Evolutionary conservation across 2,888 invertebrate genomes (phyloP).

Genomic region (Thymelicus acteon): DNA sequence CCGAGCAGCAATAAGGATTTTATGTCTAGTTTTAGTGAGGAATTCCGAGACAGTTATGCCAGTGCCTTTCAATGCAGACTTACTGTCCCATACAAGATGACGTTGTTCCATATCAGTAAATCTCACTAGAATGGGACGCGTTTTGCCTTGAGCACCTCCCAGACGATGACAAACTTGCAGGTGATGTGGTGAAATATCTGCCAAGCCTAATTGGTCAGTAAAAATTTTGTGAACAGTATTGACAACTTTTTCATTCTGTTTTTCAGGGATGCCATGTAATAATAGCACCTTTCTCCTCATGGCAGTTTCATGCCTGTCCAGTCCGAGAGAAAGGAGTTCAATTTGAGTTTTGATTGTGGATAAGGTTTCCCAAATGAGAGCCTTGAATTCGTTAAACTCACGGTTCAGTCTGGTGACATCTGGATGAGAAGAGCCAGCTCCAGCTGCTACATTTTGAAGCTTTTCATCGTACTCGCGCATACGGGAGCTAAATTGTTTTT

Average conservation of each 20-base stretch:
- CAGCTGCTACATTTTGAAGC: background rate
- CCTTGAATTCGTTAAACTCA: background rate
- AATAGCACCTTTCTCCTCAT: background rate
- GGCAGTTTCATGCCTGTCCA: background rate
- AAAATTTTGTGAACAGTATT: background rate
- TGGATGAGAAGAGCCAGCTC: background rate
- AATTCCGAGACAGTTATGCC: background rate
- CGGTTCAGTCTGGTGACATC: background rate
- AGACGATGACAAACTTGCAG: background rate
- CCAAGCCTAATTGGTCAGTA: background rate
- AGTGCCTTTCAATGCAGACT: background rate
- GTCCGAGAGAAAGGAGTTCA: background rate
- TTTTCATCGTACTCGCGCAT: slow-evolving; percentile 9
- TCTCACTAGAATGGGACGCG: background rate
- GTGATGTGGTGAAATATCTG: background rate
- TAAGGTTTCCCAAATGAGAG: slow-evolving; percentile 1
- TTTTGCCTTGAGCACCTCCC: background rate
- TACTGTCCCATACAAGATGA: background rate
- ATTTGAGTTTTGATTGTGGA: background rate
- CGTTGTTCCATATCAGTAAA: background rate
- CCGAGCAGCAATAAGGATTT: background rate
- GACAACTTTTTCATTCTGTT: background rate
- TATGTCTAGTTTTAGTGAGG: background rate
- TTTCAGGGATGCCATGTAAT: background rate
- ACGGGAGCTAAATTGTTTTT: background rate